Base-by-base conservation (phyloP, 2,113 vertebrate genomes). In the Xenus cinereus region DNA sequence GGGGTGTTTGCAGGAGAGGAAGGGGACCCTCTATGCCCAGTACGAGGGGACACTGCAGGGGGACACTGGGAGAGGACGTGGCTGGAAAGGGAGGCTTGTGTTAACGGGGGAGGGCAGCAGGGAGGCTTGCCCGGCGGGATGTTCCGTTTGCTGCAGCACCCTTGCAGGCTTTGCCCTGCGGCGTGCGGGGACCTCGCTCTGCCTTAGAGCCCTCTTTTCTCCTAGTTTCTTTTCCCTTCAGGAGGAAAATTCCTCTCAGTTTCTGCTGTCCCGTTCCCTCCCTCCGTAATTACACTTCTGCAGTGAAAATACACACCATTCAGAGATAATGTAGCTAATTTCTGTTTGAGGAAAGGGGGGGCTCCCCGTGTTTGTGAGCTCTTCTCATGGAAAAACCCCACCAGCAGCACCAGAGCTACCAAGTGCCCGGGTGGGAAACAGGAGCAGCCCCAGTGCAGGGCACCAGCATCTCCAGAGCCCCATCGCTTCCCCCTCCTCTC, bases 31-130 rank as follows among this genome's bases (percentile, higher is more conserved):
- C 56, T 64, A 32, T 68, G 37, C 30, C 14, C 45, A 10, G n/a
- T 51, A 6, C 19, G 30, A 32, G 51, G 59, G 73, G n/a, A 63
- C 18, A 3, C 35, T 35, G 51, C 68, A 14, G 23, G 62, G 46
- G 56, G n/a, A 57, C 39, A 7, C 59, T 4, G 41, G 69, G 63
- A 41, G 72, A 72, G 32, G 87, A 37, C 20, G 0, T 4, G 43
- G 72, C 60, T 80, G 30, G 45, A 43, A 60, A 32, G 17, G 51
- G 66, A 45, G 56, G 43, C 8, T 89, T 5, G 5, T 75, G 72
- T 45, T 45, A 30, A 2, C 0, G 0, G 41, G 35, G 35, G 27
- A 59, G 30, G 48, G 67, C 79, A 83, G 75, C 1, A 1, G 27
- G 53, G 32, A 66, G 56, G 46, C 9, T 41, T n/a, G 39, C 53